Base-by-base conservation (phyloP, 2,888 invertebrate genomes). In the Synanthedon myopaeformis region DNA sequence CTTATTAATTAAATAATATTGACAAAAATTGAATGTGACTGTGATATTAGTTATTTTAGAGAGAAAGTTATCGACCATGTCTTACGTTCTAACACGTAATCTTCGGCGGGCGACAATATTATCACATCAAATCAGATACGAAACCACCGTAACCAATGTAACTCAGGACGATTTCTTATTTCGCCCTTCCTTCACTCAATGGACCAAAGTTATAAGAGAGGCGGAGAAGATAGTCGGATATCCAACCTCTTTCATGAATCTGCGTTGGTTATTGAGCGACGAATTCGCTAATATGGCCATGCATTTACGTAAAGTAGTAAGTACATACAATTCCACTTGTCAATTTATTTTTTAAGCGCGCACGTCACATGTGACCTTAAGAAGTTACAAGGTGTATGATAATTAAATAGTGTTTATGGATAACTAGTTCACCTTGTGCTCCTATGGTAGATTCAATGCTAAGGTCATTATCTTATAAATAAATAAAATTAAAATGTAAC, bases 191-290 rank as follows among this genome's bases (percentile, higher is more conserved):
- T 60, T 84, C 51, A 72, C 83, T 8, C 78, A 80, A 57, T 83
- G 83, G 87, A 74, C 79, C 65, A 82, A 83, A 73, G 74, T 85
- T 65, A 83, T 87, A 45, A 79, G 77, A 63, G 87, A 88, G 69
- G 88, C 88, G 49, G 88, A 89, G 58, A 87, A 86, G 61, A 82
- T 88, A 59, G 89, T 88, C 53, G 86, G 88, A 63, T 82, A 90
- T 77, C 90, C 90, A 59, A 90, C 90, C 71, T 90, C 90, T 58
- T 89, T 89, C 66, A 89, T 88, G 85, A 89, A 88, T 70, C 78
- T 90, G 65, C 79, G 90, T 76, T 90, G 90, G 90, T 76, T 90
- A 65, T 82, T 90, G 61, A 90, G 89, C 72, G 90, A 90, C 70
- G 90, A 90, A 84, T 90, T 90, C 67, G 90, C 89, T 56, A 90